Conservation (phyloP, 2,797 vertebrate genomes). For the Poecile montanus region DNA sequence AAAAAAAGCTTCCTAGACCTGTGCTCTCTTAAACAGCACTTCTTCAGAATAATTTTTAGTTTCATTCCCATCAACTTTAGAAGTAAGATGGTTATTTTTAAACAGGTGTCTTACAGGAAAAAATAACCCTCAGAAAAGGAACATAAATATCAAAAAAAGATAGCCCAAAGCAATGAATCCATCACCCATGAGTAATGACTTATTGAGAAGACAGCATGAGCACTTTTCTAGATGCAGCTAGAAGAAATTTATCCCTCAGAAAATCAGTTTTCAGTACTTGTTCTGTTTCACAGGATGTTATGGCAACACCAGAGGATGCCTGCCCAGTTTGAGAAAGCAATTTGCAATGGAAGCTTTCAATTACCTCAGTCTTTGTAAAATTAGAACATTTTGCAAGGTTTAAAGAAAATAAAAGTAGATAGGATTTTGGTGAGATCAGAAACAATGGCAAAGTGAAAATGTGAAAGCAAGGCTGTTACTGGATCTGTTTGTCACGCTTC, state of each 20-base stretch:
- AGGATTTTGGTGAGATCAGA: background rate
- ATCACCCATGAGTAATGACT: background rate
- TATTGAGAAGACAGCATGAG: background rate
- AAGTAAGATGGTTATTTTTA: background rate
- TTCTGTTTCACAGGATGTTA: background rate
- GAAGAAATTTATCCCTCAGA: background rate
- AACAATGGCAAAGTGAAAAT: background rate
- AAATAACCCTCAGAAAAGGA: background rate
- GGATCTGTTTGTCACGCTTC: background rate
- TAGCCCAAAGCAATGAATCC: background rate
- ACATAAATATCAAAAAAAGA: background rate
- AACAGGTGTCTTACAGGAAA: background rate
- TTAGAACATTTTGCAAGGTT: background rate
- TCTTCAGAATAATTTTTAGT: background rate
- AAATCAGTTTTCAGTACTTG: background rate
- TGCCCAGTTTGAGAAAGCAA: conserved; percentile 19
- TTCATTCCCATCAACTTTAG: background rate
- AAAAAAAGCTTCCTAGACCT: background rate
- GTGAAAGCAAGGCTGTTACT: background rate
- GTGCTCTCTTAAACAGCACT: background rate
- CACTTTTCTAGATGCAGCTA: background rate
- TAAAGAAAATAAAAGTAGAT: conserved; percentile 20
- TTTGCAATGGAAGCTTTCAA: conserved; percentile 19
- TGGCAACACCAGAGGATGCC: background rate
- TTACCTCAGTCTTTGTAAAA: conserved; percentile 20